phyloP scores from a whole-genome alignment of 2,888 invertebrate species.

The Monopis laevigella region DNA sequence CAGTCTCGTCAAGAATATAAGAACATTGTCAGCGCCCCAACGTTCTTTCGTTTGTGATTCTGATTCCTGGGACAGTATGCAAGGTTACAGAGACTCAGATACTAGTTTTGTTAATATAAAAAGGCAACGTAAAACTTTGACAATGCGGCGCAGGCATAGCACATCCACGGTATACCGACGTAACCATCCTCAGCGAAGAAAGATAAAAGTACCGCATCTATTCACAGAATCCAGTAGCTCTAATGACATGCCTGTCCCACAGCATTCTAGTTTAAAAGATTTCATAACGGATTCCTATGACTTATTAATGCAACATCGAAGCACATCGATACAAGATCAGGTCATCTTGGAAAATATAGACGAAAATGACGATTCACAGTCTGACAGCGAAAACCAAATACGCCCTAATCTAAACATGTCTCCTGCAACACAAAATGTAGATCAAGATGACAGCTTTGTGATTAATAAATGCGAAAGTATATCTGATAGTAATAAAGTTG shows the following conservation, averaged over 20 bases:
- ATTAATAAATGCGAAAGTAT: neutral
- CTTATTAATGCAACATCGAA: constrained; percentile 30
- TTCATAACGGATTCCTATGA: constrained; percentile 49
- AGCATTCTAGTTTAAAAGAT: no score
- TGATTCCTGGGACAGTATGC: constrained; percentile 37
- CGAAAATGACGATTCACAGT: neutral
- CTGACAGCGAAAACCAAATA: neutral
- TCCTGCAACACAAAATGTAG: constrained; percentile 13
- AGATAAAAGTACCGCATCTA: no score
- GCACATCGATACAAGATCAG: constrained; percentile 15
- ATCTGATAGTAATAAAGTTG: constrained; percentile 21
- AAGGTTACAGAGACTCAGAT: constrained; percentile 49
- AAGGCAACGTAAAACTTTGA: no score
- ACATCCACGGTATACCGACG: no score
- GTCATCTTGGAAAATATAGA: constrained; percentile 29
- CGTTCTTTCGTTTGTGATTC: no score
- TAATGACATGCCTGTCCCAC: no score
- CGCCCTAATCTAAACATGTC: constrained; percentile 9
- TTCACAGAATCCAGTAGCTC: no score
- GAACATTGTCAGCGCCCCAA: no score
- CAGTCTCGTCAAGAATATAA: no score
- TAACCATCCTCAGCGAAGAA: no score
- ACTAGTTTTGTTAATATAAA: constrained; percentile 25
- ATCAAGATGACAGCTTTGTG: no score
- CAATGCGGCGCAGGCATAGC: no score